Base-by-base conservation (phyloP, 2,797 vertebrate species). In the Gallinago solitaria region DNA sequence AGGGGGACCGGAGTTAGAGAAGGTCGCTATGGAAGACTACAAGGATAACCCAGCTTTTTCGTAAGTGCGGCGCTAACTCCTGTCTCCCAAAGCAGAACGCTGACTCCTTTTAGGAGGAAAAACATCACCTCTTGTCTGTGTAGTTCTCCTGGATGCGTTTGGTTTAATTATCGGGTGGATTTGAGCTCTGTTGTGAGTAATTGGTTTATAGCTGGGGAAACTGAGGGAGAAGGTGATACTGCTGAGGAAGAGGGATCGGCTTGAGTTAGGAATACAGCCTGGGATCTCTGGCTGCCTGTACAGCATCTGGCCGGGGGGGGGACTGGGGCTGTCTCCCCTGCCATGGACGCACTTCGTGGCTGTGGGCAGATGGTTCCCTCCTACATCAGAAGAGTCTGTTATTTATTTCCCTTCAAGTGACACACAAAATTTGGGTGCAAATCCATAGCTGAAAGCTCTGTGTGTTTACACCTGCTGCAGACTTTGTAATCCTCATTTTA, bases 11-110 rank as follows among this genome's bases (percentile, higher is more conserved):
- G 98, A 99, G 93, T 98, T 99, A 95, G 99, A 99, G 98, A 99
- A 98, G 97, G 98, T 99, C 74, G 99, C 99, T 90, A 98, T 98
- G 98, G 99, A 99, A 87, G 99, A 99, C 97, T 99, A 99, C 98
- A 99, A 98, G 97, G 99, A 99, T 86, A 99, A 99, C 95, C 99
- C 99, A 0, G 97, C 99, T 43, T 99, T 99, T 97, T 97, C 98
- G 99, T 99, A 96, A 98, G 99, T 98, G 82, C 33, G 71, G 25
- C 8, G 23, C 4, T 54, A 24, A 64, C 23, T 74, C 41, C 57
- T 16, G 15, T 37, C 25, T 82, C 45, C 71, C 71, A 65, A 75
- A 83, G 48, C 67, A 37, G 39, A 69, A 41, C 6, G 2, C 21
- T 70, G 53, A 13, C 48, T 48, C 32, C 47, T 33, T 73, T 41